Evolutionary conservation across 2,797 vertebrate species (phyloP).

Genomic region (Nyctibius grandis): DNA sequence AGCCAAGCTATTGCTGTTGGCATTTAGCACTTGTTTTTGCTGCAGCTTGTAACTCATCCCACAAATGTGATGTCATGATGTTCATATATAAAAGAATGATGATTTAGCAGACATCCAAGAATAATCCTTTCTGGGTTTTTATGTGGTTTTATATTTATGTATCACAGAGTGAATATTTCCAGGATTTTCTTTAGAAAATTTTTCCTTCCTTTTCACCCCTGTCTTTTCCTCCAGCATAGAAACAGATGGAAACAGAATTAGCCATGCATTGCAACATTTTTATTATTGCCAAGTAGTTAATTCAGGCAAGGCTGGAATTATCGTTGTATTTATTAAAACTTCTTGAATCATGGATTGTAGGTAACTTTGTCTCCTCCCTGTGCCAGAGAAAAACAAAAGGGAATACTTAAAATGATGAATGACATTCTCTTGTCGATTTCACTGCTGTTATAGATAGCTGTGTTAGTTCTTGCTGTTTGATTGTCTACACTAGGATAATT

Average conservation of each 20-base stretch:
- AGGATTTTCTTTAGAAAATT: neutral
- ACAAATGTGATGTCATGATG: neutral
- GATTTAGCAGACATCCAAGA: neutral
- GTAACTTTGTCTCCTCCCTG: neutral
- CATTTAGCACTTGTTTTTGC: neutral
- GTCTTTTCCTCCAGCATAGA: neutral
- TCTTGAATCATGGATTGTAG: neutral
- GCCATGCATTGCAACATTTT: neutral
- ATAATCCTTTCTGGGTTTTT: neutral
- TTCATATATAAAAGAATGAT: neutral
- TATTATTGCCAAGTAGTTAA: neutral
- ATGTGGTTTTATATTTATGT: too few relatives aligned
- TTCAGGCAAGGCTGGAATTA: neutral
- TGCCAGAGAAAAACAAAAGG: neutral
- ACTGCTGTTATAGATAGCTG: neutral
- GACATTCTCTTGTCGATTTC: neutral
- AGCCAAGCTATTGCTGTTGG: neutral
- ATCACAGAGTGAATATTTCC: neutral
- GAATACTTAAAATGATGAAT: neutral
- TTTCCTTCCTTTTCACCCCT: neutral
- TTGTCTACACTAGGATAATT: neutral
- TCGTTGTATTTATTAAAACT: neutral
- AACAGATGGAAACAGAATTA: neutral
- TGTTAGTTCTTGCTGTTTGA: neutral
- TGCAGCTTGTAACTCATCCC: neutral